Evolutionary conservation across 1,140 invertebrate genomes (phyloP).

Genomic region (Drosophila nikananu): DNA sequence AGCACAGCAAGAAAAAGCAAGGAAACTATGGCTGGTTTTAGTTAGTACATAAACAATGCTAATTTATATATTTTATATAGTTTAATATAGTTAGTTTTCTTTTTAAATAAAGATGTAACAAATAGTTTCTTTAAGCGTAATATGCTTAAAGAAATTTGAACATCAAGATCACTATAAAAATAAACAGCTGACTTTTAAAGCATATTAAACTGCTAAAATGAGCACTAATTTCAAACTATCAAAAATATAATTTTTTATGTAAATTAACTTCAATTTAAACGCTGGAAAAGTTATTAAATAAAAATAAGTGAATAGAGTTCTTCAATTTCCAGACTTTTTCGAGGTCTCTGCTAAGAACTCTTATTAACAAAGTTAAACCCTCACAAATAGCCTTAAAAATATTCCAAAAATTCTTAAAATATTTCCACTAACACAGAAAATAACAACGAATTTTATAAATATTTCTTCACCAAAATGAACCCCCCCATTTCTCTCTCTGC

Average conservation of each 20-base stretch:
- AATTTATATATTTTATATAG: background rate
- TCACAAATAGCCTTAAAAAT: background rate
- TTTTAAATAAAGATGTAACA: background rate
- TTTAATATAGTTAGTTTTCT: background rate
- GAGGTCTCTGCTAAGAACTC: background rate
- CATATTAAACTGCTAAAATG: no score
- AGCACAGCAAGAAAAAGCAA: background rate
- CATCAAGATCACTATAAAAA: background rate
- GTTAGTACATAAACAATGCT: background rate
- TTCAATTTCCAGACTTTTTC: background rate
- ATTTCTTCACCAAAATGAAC: no score
- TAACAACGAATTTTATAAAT: background rate
- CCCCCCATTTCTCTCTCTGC: constrained; percentile 3
- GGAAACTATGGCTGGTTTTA: accelerated
- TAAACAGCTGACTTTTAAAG: no score
- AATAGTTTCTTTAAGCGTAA: background rate
- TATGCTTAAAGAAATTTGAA: background rate
- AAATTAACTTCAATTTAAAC: background rate
- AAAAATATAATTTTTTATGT: background rate
- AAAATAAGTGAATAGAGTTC: background rate
- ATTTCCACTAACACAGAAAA: background rate
- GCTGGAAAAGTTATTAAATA: background rate
- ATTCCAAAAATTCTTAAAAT: no score
- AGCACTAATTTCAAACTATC: background rate
- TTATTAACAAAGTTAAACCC: background rate